phyloP scores from a whole-genome alignment of 1,140 invertebrate species.

The Chymomyza costata region DNA sequence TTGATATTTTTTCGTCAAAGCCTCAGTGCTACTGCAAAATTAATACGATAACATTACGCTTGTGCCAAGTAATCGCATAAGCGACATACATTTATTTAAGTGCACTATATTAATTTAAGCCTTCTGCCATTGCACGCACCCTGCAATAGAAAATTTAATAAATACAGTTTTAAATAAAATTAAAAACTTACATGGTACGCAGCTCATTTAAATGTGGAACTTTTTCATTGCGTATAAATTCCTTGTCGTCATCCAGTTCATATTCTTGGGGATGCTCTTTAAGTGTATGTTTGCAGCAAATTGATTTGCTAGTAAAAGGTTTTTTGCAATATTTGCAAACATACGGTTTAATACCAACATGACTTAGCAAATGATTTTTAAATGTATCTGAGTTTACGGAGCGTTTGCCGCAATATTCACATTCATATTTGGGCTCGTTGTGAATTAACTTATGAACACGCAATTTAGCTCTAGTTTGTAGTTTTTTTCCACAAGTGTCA shows the following conservation, averaged over 20 bases:
- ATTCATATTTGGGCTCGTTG: constrained; percentile 73
- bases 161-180: neutral
- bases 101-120: constrained; percentile 19
- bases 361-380: constrained; percentile 74
- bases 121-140: constrained; percentile 18
- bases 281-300: constrained; percentile 76
- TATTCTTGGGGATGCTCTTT: constrained; percentile 75
- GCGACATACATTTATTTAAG: no score
- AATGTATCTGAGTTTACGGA: constrained; percentile 72
- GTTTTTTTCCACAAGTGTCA: constrained; percentile 75
- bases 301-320: constrained; percentile 76
- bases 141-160: neutral
- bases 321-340: constrained; percentile 75
- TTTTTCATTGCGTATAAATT: constrained; percentile 36
- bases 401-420: constrained; percentile 58
- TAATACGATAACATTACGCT: no score
- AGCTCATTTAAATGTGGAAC: constrained; percentile 66
- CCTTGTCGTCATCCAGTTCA: constrained; percentile 34
- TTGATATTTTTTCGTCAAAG: no score
- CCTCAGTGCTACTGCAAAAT: no score
- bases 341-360: constrained; percentile 75
- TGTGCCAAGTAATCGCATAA: no score
- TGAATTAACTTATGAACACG: constrained; percentile 76
- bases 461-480: constrained; percentile 75
- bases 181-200: constrained; percentile 44